Base-by-base conservation (phyloP, 2,888 invertebrate species). In the Lycia hirtaria region DNA sequence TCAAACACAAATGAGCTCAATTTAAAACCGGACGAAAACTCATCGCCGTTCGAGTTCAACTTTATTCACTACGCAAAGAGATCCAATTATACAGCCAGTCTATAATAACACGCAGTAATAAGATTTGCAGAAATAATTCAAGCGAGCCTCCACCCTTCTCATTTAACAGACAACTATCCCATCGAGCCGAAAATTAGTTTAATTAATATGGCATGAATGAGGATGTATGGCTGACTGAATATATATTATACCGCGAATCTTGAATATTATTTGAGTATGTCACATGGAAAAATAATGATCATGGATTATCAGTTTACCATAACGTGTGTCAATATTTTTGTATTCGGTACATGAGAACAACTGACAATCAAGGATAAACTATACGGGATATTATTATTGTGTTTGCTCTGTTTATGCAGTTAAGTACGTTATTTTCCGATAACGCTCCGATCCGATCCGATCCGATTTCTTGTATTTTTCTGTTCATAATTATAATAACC, bases 141-240 rank as follows among this genome's bases (percentile, higher is more conserved):
- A 70, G 65, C 62, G 60, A 60, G 58, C 68, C 67, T 60, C 63
- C 67, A 56, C 64, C 68, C 67, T 69, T 69, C 67, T 68, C 65
- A 72, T 71, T 67, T 67, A 71, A 68, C 59, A 54, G 59, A 57
- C 60, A 62, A 64, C 64, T 66, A 62, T 67, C 56, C 54, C 56
- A 66, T 66, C 56, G 62, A 74, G 74, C 74, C 75, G 69, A 67
- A 81, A 83, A 84, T 84, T 76, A 77, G 75, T 79, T 72, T 75
- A 81, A 80, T 85, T 82, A 81, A 81, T 82, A 69, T 44, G 56
- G 56, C 20, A 56, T 71, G 68, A 70, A 67, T 69, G 38, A 43
- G 56, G 49, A 60, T 61, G 49, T 55, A 54, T 41, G 30, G 56
- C 35, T 40, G 32, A 19, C 30, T 22, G 53, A 38, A 45, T n/a